Base-by-base conservation (phyloP, 2,888 invertebrate species). In the Liopterus haemorrhoidalis region DNA sequence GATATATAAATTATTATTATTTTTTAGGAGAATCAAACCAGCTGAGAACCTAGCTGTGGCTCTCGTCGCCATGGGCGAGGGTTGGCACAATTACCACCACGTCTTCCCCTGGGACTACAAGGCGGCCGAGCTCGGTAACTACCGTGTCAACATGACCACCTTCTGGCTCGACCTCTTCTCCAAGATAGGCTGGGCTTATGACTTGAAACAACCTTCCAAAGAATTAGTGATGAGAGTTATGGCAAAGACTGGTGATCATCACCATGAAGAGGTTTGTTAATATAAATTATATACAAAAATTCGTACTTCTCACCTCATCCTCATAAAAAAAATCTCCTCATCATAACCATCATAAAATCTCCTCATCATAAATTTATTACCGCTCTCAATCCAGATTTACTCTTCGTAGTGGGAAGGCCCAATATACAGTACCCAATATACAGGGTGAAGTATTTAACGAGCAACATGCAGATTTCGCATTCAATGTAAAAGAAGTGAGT, bases 51-150 rank as follows among this genome's bases (percentile, higher is more conserved):
- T 75, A 49, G 65, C 72, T 0, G 91, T 93, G 0, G 79, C 89
- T 0, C 58, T 86, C 0, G 59, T 82, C 22, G 78, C 87, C 0
- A 71, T 87, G 70, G 90, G 89, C 1, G 89, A 89, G 66, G 92
- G 92, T 2, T 93, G 88, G 85, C 92, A 93, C 70, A 93, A 94
- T 69, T 94, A 89, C 67, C 93, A 93, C 64, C 93, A 94, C 68
- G 85, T 85, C 0, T 94, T 93, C 67, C 93, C 93, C 0, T 90
- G 88, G 84, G 93, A 94, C 67, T 94, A 94, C 73, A 85, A 87
- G 60, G 85, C 92, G 15, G 82, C 90, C 9, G 93, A 94, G 66
- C 70, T 87, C 11, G 87, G 87, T 14, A 53, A 50, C 9, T 52
- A 57, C 49, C 63, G 75, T 51, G 61, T 78, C n/a, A 89, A 89